Conservation (phyloP, 2,113 vertebrate genomes). For the Gallinago paraguaiae region DNA sequence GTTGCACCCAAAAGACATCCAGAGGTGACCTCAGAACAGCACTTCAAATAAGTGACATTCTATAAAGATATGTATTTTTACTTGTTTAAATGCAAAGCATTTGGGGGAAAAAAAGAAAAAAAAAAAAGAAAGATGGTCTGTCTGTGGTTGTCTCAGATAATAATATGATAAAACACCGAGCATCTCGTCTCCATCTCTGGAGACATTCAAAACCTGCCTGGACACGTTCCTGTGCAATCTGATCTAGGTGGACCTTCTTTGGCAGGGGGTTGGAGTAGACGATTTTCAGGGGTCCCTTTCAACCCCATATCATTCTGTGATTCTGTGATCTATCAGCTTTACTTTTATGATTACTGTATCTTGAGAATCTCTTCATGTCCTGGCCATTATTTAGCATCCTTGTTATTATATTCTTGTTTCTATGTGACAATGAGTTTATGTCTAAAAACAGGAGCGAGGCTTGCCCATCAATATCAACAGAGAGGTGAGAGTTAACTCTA, state of each 20-base stretch:
- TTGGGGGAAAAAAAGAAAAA: background rate
- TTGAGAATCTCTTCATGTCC: background rate
- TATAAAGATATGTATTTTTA: background rate
- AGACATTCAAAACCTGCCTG: too few species aligned
- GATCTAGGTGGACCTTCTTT: too few species aligned
- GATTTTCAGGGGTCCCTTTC: too few species aligned
- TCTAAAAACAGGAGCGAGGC: background rate
- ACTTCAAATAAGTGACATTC: background rate
- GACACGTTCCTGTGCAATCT: too few species aligned
- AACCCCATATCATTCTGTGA: too few species aligned
- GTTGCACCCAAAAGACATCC: background rate
- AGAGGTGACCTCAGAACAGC: background rate
- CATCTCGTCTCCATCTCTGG: background rate
- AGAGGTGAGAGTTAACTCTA: background rate
- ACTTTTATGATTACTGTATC: background rate
- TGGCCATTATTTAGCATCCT: background rate
- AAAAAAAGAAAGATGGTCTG: background rate
- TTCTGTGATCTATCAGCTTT: background rate
- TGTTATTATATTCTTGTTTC: background rate
- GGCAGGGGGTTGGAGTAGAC: too few species aligned
- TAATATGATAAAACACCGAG: background rate
- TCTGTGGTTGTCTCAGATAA: background rate
- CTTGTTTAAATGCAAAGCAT: background rate
- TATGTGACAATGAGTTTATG: background rate
- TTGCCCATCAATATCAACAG: background rate